These are phyloP conservation scores for Gnathonemus longibarbis DNA, from an alignment of 2,113 vertebrate species.

Conservation along the genomic window DNA sequence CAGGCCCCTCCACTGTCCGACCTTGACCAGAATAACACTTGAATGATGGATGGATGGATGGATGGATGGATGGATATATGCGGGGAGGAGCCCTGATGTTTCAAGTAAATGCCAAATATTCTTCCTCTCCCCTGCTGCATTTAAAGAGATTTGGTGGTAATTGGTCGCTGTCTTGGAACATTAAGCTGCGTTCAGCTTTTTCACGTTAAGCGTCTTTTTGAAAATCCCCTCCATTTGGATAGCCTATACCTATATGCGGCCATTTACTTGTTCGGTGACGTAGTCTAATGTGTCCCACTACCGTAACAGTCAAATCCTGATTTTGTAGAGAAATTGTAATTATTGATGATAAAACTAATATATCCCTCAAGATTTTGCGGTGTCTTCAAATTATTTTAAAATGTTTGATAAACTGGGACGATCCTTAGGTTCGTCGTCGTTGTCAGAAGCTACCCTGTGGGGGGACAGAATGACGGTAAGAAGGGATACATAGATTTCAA, in stretches of 20 bases:
- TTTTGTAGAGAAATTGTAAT: not conserved
- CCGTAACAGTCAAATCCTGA: not conserved
- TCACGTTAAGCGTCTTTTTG: not conserved
- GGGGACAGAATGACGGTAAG: not conserved
- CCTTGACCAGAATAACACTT: not conserved
- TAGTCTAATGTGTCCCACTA: not conserved
- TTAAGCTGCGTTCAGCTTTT: not conserved
- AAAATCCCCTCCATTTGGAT: not conserved
- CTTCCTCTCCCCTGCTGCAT: not conserved
- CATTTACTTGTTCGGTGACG: not conserved
- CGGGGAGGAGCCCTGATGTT: not conserved
- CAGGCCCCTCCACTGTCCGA: not conserved
- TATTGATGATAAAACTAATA: not conserved
- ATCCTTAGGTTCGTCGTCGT: not conserved
- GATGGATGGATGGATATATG: not conserved
- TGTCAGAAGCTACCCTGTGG: not conserved
- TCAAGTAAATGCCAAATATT: not conserved
- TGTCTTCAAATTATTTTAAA: conserved; percentile 1
- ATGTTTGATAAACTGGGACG: not conserved
- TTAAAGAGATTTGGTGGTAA: not conserved
- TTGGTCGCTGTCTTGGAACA: not conserved
- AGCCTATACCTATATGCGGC: not conserved
- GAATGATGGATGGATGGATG: not conserved
- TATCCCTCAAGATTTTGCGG: not conserved
- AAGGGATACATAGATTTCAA: not conserved